These are phyloP conservation scores for Syngnathus typhle DNA, from an alignment of 2,113 vertebrate genomes.

Conservation along the genomic window DNA sequence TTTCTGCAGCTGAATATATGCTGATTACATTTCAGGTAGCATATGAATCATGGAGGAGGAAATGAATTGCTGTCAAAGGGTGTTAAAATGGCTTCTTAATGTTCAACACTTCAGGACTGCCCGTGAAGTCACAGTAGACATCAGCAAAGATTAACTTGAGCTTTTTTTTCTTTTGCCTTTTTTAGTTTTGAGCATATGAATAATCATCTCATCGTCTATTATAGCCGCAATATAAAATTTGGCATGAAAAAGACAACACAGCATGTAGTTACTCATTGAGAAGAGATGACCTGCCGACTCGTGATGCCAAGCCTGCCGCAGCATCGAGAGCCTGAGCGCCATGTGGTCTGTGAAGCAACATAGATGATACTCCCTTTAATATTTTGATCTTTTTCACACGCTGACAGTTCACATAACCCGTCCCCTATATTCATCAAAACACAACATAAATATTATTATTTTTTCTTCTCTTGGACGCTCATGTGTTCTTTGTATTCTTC, in stretches of 20 bases:
- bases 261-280: neutral
- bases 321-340: neutral
- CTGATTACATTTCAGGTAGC: slow-evolving; percentile 47
- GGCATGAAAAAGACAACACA: neutral
- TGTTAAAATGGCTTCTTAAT: slow-evolving; percentile 44
- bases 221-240: neutral
- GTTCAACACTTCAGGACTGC: slow-evolving; percentile 10
- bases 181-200: neutral
- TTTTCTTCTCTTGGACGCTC: slow-evolving; percentile 33
- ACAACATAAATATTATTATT: slow-evolving; percentile 50
- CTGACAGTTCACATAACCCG: too few relatives aligned
- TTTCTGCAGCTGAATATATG: slow-evolving; percentile 43
- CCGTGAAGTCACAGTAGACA: slow-evolving; percentile 3
- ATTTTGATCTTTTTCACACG: neutral
- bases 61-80: slow-evolving; percentile 43
- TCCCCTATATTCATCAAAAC: slow-evolving; percentile 29
- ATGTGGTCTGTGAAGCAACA: neutral
- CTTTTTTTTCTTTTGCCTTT: neutral
- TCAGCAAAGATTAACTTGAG: neutral
- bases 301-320: too few relatives aligned
- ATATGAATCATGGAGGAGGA: slow-evolving; percentile 23
- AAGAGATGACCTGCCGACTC: too few relatives aligned
- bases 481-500: slow-evolving; percentile 41
- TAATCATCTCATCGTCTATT: too few relatives aligned
- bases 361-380: neutral